Percentiles rank a stretch among this genome's conserved stretches.
Evolutionary conservation across 1,140 invertebrate genomes (phyloP).

Genomic region (Caenorhabditis latens): DNA sequence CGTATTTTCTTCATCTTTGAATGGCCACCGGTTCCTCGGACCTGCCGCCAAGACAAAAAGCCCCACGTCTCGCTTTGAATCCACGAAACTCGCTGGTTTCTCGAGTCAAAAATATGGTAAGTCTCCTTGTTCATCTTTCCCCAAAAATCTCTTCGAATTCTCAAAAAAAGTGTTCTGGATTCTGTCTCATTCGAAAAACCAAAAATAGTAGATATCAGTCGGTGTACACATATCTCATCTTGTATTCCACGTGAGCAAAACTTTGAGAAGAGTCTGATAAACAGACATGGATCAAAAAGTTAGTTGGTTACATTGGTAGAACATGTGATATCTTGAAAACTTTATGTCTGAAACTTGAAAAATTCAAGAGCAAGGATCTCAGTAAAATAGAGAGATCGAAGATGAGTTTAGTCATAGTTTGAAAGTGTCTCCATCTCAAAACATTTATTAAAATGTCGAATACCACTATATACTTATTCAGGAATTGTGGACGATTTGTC

Average conservation of each 20-base stretch:
- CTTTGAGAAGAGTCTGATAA: not conserved
- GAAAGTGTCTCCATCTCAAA: no score
- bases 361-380: not conserved
- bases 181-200: not conserved
- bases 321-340: not conserved
- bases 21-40: conserved; percentile 2
- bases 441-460: no score
- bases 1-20: not conserved
- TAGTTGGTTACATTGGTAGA: not conserved
- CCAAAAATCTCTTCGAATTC: not conserved
- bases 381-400: no score
- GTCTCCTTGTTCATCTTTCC: not conserved
- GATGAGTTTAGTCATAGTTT: no score
- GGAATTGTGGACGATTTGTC: no score
- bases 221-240: not conserved
- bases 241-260: conserved; percentile 30
- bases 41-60: not conserved
- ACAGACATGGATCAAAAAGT: conserved; percentile 26
- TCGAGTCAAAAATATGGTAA: conserved; percentile 7
- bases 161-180: not conserved
- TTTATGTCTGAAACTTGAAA: not conserved
- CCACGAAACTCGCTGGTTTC: conserved; percentile 7
- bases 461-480: no score
- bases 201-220: not conserved
- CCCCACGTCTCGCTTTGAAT: conserved; percentile 9